Evolutionary conservation across 2,797 vertebrate species (phyloP).

Genomic region (Tympanoctomys barrerae): DNA sequence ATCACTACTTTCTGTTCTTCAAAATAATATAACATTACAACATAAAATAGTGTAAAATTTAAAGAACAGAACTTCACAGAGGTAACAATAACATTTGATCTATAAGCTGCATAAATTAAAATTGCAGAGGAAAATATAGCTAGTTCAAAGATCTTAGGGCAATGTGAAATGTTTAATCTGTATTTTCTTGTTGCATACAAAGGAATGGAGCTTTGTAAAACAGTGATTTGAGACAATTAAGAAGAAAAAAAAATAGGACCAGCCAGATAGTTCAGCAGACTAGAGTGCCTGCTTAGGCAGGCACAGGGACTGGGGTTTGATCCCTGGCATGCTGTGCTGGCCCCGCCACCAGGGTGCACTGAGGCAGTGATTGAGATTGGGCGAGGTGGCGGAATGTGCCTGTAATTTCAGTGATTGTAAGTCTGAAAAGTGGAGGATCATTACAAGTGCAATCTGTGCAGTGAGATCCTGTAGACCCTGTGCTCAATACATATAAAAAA

Average conservation of each 20-base stretch:
- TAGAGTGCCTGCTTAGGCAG: too few relatives aligned
- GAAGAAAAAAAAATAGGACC: background rate
- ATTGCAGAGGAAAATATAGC: background rate
- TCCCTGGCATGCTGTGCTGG: too few relatives aligned
- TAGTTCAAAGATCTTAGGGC: background rate
- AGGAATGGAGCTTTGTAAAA: background rate
- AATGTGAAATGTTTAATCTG: background rate
- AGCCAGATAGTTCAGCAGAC: too few relatives aligned
- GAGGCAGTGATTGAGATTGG: too few relatives aligned
- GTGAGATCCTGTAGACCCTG: too few relatives aligned
- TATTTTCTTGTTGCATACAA: background rate
- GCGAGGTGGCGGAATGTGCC: too few relatives aligned
- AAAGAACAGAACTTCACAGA: conserved; percentile 9
- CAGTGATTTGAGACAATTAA: background rate
- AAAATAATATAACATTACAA: background rate
- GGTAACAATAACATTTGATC: background rate
- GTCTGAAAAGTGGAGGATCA: too few relatives aligned
- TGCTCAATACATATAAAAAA: background rate
- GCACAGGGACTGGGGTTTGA: too few relatives aligned
- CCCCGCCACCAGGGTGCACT: too few relatives aligned
- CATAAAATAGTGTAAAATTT: background rate
- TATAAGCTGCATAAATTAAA: background rate
- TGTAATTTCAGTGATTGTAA: too few relatives aligned
- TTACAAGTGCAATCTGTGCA: too few relatives aligned
- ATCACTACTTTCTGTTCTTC: background rate